Evolutionary conservation across 2,888 invertebrate genomes (phyloP), one percentile per base, ranked within the genome.

Genomic region (Agrotis segetum): DNA sequence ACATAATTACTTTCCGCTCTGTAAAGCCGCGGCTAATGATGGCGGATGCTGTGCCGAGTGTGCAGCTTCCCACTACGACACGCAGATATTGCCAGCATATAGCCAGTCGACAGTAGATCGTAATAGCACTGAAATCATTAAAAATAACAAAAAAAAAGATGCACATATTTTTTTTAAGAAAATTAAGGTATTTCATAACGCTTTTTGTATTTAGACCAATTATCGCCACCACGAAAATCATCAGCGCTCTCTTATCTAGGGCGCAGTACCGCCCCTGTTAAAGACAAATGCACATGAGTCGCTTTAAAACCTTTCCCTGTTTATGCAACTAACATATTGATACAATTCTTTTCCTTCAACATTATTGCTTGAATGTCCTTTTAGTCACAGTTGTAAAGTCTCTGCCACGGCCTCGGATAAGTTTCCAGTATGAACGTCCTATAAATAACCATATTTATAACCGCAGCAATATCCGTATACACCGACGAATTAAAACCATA

Each of bases 1-100:
- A 70, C 14, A 61, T 84, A 77, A 84, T 82, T 77, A 68, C 50
- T 84, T 84, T 83, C 74, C 83, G 83, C 80, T 77, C 70, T 68
- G 67, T 67, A 85, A 70, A 76, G 50, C 58, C 55, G 55, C 21
- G 46, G 65, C 50, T 71, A 75, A 84, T 72, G 73, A 79, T 65
- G 44, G 67, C 65, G 64, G 82, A 79, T 78, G 58, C 58, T 68
- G 69, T 7, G 13, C 40, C 40, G 7, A 34, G 40, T 40, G 40
- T 40, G 21, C 58, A 34, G 71, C 50, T 70, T 53, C 58, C 82
- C 79, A 58, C 58, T 62, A 53, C 47, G 47, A 74, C 60, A 64
- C 50, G 58, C 55, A 60, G 17, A 1, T 34, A 34, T 17, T 44
- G 44, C 29, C 11, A 34, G 9, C 34, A 34, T 34, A 7, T 0